A percentile compares a stretch with the other conserved stretches of the same genome.
phyloP scores from a whole-genome alignment of 2,888 invertebrate genomes.

The Mactromeris polynyma region DNA sequence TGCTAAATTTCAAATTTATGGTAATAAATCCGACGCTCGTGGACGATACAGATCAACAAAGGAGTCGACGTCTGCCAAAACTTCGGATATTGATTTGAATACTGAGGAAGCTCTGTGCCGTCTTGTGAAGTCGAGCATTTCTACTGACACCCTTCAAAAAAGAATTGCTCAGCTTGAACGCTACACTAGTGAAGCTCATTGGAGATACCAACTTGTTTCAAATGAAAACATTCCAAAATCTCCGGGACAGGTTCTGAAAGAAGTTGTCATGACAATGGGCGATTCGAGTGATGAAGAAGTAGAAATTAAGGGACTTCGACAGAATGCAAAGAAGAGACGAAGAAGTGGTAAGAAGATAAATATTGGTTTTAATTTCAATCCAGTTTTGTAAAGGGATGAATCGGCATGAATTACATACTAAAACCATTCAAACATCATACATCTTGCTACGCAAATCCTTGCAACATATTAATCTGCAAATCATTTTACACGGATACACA shows the following conservation, averaged over 20 bases:
- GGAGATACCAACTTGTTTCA: slow-evolving; percentile 91
- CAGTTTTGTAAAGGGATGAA: neutral
- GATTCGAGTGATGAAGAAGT: slow-evolving; percentile 71
- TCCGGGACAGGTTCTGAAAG: slow-evolving; percentile 75
- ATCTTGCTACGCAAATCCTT: too few relatives aligned
- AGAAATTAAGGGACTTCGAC: slow-evolving; percentile 51
- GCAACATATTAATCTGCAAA: too few relatives aligned
- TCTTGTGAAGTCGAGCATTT: slow-evolving; percentile 77
- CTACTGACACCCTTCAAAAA: slow-evolving; percentile 78
- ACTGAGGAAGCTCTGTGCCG: slow-evolving; percentile 76
- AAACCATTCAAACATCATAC: too few relatives aligned
- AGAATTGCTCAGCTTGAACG: slow-evolving; percentile 87
- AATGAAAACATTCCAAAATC: slow-evolving; percentile 80
- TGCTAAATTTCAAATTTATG: slow-evolving; percentile 75
- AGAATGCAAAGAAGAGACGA: slow-evolving; percentile 46
- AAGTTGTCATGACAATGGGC: slow-evolving; percentile 71
- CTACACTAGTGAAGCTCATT: slow-evolving; percentile 91
- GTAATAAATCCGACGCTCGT: slow-evolving; percentile 69
- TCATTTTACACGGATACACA: too few relatives aligned
- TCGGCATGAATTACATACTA: too few relatives aligned
- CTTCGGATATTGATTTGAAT: slow-evolving; percentile 62
- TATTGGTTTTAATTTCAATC: neutral
- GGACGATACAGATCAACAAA: slow-evolving; percentile 50
- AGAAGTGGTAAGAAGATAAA: slow-evolving; percentile 38
- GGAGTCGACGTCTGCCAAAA: slow-evolving; percentile 40